Evolutionary conservation across 2,797 vertebrate genomes (phyloP), one percentile per base, ranked within the genome.

Genomic region (Falco novaeseelandiae): DNA sequence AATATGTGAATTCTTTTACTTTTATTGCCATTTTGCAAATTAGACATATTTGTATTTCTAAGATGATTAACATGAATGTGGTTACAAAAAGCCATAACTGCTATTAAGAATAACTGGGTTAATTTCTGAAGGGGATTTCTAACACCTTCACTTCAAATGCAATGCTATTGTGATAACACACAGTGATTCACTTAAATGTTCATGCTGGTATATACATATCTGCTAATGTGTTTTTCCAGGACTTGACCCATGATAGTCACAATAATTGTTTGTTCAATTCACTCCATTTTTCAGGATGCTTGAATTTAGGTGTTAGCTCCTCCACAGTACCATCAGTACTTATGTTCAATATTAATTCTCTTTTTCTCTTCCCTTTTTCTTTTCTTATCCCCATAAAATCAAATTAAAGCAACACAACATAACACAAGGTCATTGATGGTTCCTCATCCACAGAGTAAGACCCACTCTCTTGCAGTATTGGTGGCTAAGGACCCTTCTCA

Each of bases 61-160:
- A 74, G 70, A 74, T 52, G 71, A 71, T 57, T 49, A 57, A 87
- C 2, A 2, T 18, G 52, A 82, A 89, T 78, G 67, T 54, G 67
- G 63, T 71, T 85, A 34, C 32, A 92, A 91, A 96, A 94, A 81
- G 32, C 65, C 52, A 5, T 90, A 87, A 89, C 9, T 88, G 62
- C 72, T 89, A 55, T 78, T 76, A 89, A 78, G 57, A 89, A 61
- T n/a, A 90, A 83, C 32, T 26, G 23, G 54, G 61, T 80, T 89
- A 69, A 97, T 77, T 96, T 93, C 78, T 87, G 34, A 95, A 89
- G 82, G 32, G 46, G 74, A 69, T 96, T 91, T 93, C 69, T 94
- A 85, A 93, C 38, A 94, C 74, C 36, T 89, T 85, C 36, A 79
- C 40, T 90, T 84, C 58, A 89, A 80, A 83, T 89, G 49, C n/a